Evolutionary conservation across 2,797 vertebrate species (phyloP).

Genomic region (Darevskia nairensis): DNA sequence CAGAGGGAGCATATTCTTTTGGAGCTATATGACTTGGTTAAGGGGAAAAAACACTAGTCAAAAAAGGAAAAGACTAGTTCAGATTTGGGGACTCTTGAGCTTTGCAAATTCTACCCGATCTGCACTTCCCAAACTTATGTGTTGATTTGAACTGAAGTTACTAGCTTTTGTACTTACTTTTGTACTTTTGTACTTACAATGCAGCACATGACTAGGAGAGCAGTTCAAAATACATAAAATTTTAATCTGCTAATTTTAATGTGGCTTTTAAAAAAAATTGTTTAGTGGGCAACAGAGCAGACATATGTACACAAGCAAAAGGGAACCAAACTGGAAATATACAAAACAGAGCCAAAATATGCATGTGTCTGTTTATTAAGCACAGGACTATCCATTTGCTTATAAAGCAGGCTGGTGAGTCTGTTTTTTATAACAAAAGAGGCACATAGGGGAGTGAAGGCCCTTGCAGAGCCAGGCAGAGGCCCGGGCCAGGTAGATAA

Average conservation of each 20-base stretch:
- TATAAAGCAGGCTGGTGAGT: not conserved
- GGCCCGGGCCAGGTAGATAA: no score
- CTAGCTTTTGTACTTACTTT: not conserved
- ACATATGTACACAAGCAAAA: not conserved
- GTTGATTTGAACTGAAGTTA: not conserved
- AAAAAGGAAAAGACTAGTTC: not conserved
- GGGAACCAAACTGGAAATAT: not conserved
- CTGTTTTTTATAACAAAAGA: not conserved
- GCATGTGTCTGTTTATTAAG: not conserved
- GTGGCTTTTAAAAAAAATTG: no score
- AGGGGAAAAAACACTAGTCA: slow-evolving; percentile 40
- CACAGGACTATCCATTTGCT: not conserved
- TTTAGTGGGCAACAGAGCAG: no score
- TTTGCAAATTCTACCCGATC: not conserved
- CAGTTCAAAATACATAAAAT: no score
- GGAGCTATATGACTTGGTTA: slow-evolving; percentile 65
- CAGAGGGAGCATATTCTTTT: slow-evolving; percentile 60
- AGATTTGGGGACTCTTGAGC: not conserved
- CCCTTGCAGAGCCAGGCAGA: no score
- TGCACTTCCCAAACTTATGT: not conserved
- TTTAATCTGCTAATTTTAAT: no score
- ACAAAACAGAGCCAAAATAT: not conserved
- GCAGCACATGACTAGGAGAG: no score
- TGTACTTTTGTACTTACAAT: no score
- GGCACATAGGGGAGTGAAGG: no score